Conservation (phyloP, 2,113 vertebrate species). For the Pholis gunnellus region DNA sequence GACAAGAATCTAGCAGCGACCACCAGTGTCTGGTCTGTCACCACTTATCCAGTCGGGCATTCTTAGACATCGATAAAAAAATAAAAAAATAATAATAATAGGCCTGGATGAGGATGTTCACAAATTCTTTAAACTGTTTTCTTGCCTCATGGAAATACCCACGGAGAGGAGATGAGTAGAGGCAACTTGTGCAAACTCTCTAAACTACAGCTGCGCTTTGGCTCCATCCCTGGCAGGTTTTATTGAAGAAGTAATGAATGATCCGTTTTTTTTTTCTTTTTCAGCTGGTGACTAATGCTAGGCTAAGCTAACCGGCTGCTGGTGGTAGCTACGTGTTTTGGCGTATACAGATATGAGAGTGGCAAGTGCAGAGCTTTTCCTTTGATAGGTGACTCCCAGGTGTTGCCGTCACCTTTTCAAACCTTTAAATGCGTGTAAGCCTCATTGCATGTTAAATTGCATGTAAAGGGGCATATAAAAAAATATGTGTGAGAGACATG, state of each 20-base stretch:
- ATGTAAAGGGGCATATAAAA: neutral
- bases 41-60: constrained; percentile 52
- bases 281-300: neutral
- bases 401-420: neutral
- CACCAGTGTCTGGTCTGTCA: constrained; percentile 37
- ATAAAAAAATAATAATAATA: neutral
- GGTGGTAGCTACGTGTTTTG: neutral
- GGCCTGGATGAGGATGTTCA: neutral
- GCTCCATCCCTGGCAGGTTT: neutral
- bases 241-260: neutral
- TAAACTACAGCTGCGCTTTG: neutral
- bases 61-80: constrained; percentile 5
- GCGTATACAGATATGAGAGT: neutral
- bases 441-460: neutral
- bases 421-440: neutral
- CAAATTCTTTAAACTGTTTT: constrained; percentile 17
- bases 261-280: neutral
- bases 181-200: neutral
- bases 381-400: neutral
- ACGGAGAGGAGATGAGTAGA: neutral
- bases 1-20: constrained; percentile 33
- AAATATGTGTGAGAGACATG: constrained; percentile 33
- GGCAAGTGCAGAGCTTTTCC: neutral
- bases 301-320: neutral
- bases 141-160: neutral